Evolutionary conservation across 2,888 invertebrate genomes (phyloP), one percentile per base, ranked within the genome.

Genomic region (Octodonta nipae): DNA sequence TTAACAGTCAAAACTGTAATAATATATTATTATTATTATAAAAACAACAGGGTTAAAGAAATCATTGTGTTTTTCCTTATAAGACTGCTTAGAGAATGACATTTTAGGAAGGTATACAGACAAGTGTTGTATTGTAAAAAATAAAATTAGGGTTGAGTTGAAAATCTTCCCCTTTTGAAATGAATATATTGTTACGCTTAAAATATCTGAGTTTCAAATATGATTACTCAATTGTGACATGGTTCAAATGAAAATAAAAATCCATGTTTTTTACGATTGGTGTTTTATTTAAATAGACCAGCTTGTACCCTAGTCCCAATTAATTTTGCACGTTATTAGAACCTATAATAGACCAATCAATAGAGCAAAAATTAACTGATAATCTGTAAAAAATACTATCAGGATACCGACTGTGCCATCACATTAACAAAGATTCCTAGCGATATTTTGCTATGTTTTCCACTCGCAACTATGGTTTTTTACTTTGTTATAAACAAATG

Each of bases 201-300:
- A 28, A 28, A 53, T 52, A 57, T 55, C 54, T 54, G 53, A 55
- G 54, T 58, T 56, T 55, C 55, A 58, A 55, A 52, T 15, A 15
- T 52, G 49, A 58, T 55, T 59, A 60, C 56, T 59, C 59, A 59
- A 55, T 58, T 60, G 57, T 56, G 54, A 58, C 57, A 56, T 53
- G 56, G 53, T 55, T 54, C 52, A 51, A 51, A 12, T 28, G 15
- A 52, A 52, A 54, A 56, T 55, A 55, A 28, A 42, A 57, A 56
- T 60, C 54, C 58, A 55, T 58, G 57, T 60, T 59, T 58, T 51
- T 56, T 13, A 25, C n/a, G n/a, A n/a, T n/a, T n/a, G n/a, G 25
- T 25, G 25, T 3, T 25, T 25, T 13, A n/a, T 25, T 25, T 25
- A 7, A 17, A 17, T 7, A 17, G n/a, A n/a, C n/a, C n/a, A n/a